A percentile compares a stretch with the other conserved stretches of the same genome.
These are phyloP conservation scores for Triplophysa yarkandensis DNA, from an alignment of 2,797 vertebrate species.

Conservation along the genomic window DNA sequence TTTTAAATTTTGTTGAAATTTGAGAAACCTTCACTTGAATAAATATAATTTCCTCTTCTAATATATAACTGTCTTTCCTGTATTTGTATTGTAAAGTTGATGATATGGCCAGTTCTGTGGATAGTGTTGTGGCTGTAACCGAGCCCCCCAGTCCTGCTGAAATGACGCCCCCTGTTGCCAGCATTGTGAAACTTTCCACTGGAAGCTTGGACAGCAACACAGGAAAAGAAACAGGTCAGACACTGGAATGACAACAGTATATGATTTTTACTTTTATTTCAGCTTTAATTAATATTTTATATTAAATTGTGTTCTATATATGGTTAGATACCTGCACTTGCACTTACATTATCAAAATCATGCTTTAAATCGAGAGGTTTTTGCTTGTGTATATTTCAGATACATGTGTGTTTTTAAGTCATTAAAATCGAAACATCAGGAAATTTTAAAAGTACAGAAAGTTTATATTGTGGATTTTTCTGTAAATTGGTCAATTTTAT, in stretches of 20 bases:
- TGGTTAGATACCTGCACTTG: too few relatives aligned
- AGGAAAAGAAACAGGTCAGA: conserved; percentile 73
- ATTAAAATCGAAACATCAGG: too few relatives aligned
- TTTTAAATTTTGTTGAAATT: not conserved
- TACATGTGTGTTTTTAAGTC: too few relatives aligned
- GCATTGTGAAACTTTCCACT: conserved; percentile 89
- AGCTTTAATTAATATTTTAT: not conserved
- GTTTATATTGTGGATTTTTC: too few relatives aligned
- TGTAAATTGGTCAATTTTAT: too few relatives aligned
- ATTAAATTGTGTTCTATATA: too few relatives aligned
- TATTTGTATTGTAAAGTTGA: conserved; percentile 56
- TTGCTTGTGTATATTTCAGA: too few relatives aligned
- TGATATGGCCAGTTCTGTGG: conserved; percentile 67
- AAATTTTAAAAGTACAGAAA: too few relatives aligned
- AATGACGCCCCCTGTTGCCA: conserved; percentile 70
- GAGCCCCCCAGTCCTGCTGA: conserved; percentile 73
- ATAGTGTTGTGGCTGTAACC: conserved; percentile 70
- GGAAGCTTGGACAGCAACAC: conserved; percentile 79
- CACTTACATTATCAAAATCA: too few relatives aligned
- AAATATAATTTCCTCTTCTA: too few relatives aligned
- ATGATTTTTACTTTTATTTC: not conserved
- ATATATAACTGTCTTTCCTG: not conserved
- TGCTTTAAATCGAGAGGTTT: too few relatives aligned
- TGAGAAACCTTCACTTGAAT: not conserved
- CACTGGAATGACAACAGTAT: not conserved